Conservation (phyloP, 2,888 invertebrate genomes). For the Rhaphigaster nebulosa region DNA sequence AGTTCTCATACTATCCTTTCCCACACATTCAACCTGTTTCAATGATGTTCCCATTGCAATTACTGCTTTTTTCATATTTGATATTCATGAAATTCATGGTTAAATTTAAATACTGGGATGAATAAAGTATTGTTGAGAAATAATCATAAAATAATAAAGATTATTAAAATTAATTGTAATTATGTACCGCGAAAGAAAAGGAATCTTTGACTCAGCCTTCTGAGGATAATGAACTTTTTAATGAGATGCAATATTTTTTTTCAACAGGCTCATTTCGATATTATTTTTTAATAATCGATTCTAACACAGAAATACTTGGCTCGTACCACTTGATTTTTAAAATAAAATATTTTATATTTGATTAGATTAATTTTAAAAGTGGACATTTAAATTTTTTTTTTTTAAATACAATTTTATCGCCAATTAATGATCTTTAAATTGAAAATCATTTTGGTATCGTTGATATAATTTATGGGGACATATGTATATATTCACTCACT, state of each 20-base stretch:
- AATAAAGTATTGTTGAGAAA: neutral
- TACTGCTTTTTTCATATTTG: neutral
- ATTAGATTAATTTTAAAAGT: no score
- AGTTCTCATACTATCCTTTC: neutral
- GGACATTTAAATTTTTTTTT: neutral
- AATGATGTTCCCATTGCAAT: conserved; percentile 24
- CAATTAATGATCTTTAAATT: no score
- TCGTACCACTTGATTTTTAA: no score
- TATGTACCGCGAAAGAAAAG: neutral
- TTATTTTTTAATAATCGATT: neutral
- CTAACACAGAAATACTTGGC: no score
- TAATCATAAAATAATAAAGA: neutral
- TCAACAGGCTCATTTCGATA: neutral
- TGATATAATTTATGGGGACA: no score
- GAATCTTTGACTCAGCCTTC: neutral
- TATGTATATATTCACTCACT: no score
- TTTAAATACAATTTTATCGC: neutral
- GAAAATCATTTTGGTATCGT: no score
- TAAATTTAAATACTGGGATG: neutral
- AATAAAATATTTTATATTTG: no score
- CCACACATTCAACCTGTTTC: neutral
- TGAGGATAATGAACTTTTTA: conserved; percentile 20
- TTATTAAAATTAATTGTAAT: neutral
- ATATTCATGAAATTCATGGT: conserved; percentile 11
- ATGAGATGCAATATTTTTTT: neutral